Base-by-base conservation (phyloP, 2,888 invertebrate genomes). In the Luperina nickerlii region DNA sequence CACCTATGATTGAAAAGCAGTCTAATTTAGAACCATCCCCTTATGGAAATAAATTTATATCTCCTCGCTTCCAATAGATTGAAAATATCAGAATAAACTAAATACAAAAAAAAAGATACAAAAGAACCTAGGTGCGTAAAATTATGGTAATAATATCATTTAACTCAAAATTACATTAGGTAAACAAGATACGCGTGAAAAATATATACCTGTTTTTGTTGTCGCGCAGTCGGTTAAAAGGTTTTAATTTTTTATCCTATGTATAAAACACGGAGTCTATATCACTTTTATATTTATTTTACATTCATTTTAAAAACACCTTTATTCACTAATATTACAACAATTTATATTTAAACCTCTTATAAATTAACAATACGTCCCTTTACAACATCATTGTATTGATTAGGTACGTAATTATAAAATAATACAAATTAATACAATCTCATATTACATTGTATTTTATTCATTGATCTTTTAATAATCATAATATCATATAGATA, bases 251-350 rank as follows among this genome's bases (percentile, higher is more conserved):
- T 24, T 51, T 9, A 81, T 20, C 11, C 0, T 24, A 51, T 15
- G 42, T 88, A 83, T 82, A 74, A 90, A 81, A 89, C 85, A 84
- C 84, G 77, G 1, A 74, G 74, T 73, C 73, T 69, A 71, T 76
- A 81, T 92, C 91, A 91, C 90, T 92, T 90, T 86, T 91, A 91
- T 92, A 93, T 91, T 92, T 91, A 93, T 92, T 92, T 91, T 74
- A 84, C 89, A 93, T 91, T 89, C 94, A 93, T 92, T 94, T 94
- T 93, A 93, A 89, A 95, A 96, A 96, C 96, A 96, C 96, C 96
- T 94, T 93, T 91, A 93, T 92, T 89, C 83, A 90, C 90, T 88
- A 89, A 88, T 90, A 92, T 92, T 94, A 94, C 93, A 95, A 95
- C 93, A 93, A 91, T 92, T 92, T 90, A 89, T 84, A 83, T 87